Base-by-base conservation (phyloP, 2,888 invertebrate species). In the Drosophila borealis region DNA sequence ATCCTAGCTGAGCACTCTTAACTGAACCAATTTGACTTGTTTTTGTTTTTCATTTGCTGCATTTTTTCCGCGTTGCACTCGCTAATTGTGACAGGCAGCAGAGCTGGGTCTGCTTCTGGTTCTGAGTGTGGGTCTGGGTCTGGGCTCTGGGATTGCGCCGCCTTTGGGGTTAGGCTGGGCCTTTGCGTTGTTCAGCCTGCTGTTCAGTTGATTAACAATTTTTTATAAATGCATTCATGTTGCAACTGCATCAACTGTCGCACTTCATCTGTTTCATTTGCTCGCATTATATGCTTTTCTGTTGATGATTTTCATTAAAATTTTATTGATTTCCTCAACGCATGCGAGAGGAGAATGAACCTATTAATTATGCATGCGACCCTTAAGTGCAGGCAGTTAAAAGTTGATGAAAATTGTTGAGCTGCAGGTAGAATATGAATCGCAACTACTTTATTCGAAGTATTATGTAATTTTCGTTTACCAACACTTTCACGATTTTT, bases 121-220 rank as follows among this genome's bases (percentile, higher is more conserved):
- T 8, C 29, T 9, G 41, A 2, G 1, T 17, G 2, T 14, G 65
- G 41, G 11, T 36, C 8, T 51, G 42, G 54, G 2, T 8, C 29
- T 9, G 41, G 17, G 17, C 21, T 5, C 14, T 51, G 37, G 50
- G 25, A 37, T 51, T 51, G 49, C 36, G 36, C 36, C 21, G 45
- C 13, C 34, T 29, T 48, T 55, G 69, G 44, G 45, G 29, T 59
- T 57, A 49, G 33, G 9, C 21, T 37, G 48, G 41, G 44, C 14
- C 19, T 36, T 14, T 54, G 34, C 34, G 34, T 54, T 72, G 81
- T 70, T 74, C 76, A 67, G 29, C 48, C 80, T 79, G 81, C 29
- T 29, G 29, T 29, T 80, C 87, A 75, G 71, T 84, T 78, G 83
- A 83, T 87, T 89, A 72, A 75, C 45, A 74, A 78, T 67, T 72